Conservation (phyloP, 2,797 vertebrate species). For the Gymnopithys bicolor region DNA sequence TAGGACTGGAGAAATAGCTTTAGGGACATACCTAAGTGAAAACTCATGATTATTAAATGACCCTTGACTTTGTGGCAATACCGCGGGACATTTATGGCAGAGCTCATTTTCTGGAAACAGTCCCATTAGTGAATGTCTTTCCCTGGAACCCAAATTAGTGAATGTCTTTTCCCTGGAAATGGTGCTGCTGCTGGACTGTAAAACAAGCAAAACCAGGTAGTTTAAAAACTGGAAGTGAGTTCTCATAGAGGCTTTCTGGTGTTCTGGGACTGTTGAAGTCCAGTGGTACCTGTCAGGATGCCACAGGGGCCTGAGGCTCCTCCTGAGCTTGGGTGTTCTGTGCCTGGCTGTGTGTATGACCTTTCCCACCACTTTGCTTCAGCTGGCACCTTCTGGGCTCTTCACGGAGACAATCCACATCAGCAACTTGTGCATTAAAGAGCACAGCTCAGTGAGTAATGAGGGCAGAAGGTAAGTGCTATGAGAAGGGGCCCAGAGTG, state of each 20-base stretch:
- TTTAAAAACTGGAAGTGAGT: background rate
- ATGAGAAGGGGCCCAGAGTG: background rate
- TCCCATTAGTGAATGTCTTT: background rate
- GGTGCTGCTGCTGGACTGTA: background rate
- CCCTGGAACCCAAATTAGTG: background rate
- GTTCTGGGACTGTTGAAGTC: background rate
- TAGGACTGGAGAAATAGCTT: background rate
- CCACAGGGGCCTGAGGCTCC: background rate
- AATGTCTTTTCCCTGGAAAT: background rate
- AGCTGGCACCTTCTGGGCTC: background rate
- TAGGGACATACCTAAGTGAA: background rate
- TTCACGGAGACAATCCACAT: background rate
- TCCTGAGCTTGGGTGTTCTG: background rate
- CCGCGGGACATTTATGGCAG: background rate
- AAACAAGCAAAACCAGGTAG: background rate
- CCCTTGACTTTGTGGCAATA: background rate
- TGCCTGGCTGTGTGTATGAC: background rate
- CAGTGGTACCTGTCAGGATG: background rate
- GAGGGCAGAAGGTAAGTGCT: background rate
- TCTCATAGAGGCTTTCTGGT: background rate
- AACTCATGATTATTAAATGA: background rate
- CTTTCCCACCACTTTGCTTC: background rate
- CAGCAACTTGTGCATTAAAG: background rate
- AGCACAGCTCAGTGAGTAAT: background rate
- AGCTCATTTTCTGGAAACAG: background rate